Percentiles rank a stretch among this genome's conserved stretches.
Evolutionary conservation across 2,888 invertebrate species (phyloP).

Genomic region (Andrena trimmerana): DNA sequence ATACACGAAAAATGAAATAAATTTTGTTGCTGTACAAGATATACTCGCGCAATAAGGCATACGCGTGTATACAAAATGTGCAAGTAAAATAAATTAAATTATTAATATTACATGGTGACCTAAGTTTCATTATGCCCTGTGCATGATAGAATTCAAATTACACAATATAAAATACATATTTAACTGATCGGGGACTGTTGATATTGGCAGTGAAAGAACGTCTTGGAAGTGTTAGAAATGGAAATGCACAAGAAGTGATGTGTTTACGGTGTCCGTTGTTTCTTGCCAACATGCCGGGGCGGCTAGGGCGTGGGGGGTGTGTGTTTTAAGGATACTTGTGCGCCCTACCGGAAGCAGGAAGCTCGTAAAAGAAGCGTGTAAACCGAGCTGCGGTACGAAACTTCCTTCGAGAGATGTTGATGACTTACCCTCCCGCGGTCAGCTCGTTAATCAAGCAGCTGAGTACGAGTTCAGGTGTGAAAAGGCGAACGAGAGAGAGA

Average conservation of each 20-base stretch:
- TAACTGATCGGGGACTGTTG: not conserved
- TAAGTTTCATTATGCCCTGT: not conserved
- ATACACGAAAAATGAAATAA: not conserved
- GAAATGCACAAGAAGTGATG: slow-evolving; percentile 16
- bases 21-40: not conserved
- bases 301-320: slow-evolving; percentile 57
- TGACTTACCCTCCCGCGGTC: slow-evolving; percentile 92
- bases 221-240: not conserved
- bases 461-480: slow-evolving; percentile 84
- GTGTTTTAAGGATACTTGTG: slow-evolving; percentile 67
- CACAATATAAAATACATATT: not conserved
- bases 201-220: not conserved
- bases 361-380: slow-evolving; percentile 76
- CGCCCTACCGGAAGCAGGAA: slow-evolving; percentile 74
- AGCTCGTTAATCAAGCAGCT: slow-evolving; percentile 96
- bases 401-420: slow-evolving; percentile 77
- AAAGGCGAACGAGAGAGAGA: slow-evolving; percentile 84
- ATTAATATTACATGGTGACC: not conserved
- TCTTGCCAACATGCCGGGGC: slow-evolving; percentile 62
- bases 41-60: not conserved
- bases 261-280: slow-evolving; percentile 46
- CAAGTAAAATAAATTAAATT: not conserved
- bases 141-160: not conserved
- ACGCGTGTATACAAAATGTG: not conserved
- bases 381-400: slow-evolving; percentile 78